Percentiles rank a stretch among this genome's conserved stretches.
Conservation (phyloP, 2,888 invertebrate genomes). For the Hypomecis punctinalis region DNA sequence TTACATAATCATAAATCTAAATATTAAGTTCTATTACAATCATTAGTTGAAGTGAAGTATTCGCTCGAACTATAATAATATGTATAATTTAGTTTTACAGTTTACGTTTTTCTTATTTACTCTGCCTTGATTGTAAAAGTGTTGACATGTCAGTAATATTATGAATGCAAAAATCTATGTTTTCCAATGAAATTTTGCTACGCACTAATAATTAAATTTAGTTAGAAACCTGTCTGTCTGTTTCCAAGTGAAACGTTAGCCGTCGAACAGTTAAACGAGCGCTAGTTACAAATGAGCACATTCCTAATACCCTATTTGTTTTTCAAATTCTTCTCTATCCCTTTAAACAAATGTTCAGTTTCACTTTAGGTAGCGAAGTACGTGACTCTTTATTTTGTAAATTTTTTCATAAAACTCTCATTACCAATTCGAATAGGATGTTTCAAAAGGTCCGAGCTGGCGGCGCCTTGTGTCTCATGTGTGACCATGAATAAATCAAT, state of each 20-base stretch:
- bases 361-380: slow-evolving; percentile 66
- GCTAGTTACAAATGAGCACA: slow-evolving; percentile 32
- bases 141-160: no score
- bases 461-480: slow-evolving; percentile 77
- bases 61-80: no score
- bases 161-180: no score
- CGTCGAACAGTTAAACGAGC: slow-evolving; percentile 17
- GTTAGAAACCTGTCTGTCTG: slow-evolving; percentile 2
- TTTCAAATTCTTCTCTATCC: slow-evolving; percentile 58
- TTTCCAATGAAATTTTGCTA: no score
- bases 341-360: slow-evolving; percentile 66
- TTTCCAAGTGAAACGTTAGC: slow-evolving; percentile 16
- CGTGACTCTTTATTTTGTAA: slow-evolving; percentile 74
- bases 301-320: slow-evolving; percentile 51
- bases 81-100: no score
- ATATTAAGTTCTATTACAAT: no score
- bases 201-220: background rate
- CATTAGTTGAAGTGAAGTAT: no score
- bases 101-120: no score
- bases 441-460: slow-evolving; percentile 76
- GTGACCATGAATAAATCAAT: slow-evolving; percentile 84
- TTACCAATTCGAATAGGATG: slow-evolving; percentile 76
- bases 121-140: no score
- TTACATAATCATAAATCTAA: no score
- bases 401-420: slow-evolving; percentile 72